Evolutionary conservation across 2,797 vertebrate species (phyloP), one percentile per base, ranked within the genome.

Genomic region (Anisognathus igniventris): DNA sequence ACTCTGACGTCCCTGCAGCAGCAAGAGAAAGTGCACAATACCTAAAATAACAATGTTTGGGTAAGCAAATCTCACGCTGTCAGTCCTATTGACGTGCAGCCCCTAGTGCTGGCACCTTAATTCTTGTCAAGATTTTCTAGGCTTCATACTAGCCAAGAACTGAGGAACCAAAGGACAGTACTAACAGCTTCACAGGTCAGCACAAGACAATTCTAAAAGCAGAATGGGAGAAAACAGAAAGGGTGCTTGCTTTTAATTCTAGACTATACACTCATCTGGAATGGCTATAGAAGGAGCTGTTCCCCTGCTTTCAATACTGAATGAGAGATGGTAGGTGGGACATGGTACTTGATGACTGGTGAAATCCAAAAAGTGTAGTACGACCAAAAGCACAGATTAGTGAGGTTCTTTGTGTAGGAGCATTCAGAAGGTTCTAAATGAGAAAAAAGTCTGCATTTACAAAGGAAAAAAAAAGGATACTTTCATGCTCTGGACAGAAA

Each of bases 181-280:
- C 42, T 35, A 50, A 56, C 10, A n/a, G 18, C 37, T 85, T 80
- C 81, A 23, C 19, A 70, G 17, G 9, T 51, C 56, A 39, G 51
- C 57, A 28, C 12, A 42, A 24, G 35, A 51, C 20, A 88, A 33
- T 28, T 33, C 19, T 60, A 28, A 88, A 73, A 67, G 64, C 22
- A 76, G 37, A 90, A 39, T 0, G 2, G 19, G 54, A 81, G 33
- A 82, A 66, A 86, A 37, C 24, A 74, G 37, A 70, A 44, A 53
- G 14, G 7, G 3, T 61, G 10, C 24, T 91, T 64, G 40, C 24
- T 81, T 76, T 39, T 72, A 58, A 56, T 56, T 37, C 67, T 42
- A 47, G 21, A 8, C 21, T 70, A 3, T 51, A 18, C 0, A 0
- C 17, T 60, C 61, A 61, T 42, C n/a, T 54, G 31, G 28, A 35